Evolutionary conservation across 2,113 vertebrate genomes (phyloP).

Genomic region (Tamias sibiricus): DNA sequence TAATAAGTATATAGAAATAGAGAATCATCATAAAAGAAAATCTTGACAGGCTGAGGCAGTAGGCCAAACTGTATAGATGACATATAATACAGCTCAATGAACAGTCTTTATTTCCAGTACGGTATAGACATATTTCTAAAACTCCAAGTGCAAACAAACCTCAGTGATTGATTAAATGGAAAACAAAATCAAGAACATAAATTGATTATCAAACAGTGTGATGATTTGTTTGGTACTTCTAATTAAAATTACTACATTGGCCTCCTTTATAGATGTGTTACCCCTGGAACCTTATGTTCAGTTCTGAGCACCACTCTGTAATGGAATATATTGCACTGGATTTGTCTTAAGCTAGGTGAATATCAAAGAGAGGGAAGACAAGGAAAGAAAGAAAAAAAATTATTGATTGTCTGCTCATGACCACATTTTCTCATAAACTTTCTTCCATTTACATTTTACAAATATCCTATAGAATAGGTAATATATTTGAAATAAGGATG

Average conservation of each 20-base stretch:
- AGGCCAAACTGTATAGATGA: neutral
- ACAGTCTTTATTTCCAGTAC: neutral
- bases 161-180: neutral
- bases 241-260: neutral
- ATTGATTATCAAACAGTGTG: neutral
- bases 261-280: neutral
- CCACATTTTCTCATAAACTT: neutral
- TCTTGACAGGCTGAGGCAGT: neutral
- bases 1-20: neutral
- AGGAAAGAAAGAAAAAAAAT: neutral
- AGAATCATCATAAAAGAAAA: neutral
- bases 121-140: neutral
- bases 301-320: neutral
- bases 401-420: neutral
- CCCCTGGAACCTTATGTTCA: neutral
- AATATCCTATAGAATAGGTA: neutral
- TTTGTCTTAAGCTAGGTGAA: neutral
- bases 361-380: neutral
- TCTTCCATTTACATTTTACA: neutral
- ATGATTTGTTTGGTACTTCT: neutral
- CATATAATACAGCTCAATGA: neutral
- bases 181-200: neutral
- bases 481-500: neutral
- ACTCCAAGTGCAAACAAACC: neutral
- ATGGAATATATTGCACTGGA: neutral